These are phyloP conservation scores for Aricia artaxerxes DNA, from an alignment of 2,888 invertebrate species.

Conservation along the genomic window DNA sequence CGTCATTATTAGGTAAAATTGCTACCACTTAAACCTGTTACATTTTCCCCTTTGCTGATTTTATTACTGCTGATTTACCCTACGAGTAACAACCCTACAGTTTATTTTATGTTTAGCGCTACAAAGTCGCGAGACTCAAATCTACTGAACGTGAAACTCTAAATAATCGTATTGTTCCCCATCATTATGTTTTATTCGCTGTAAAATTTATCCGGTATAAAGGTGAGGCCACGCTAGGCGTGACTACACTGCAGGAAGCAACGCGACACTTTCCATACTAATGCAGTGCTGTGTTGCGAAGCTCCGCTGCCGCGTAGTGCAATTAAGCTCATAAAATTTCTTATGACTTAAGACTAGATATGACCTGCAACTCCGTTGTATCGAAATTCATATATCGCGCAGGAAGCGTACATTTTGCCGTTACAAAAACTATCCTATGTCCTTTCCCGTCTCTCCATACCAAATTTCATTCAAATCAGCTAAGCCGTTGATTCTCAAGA, in stretches of 20 bases:
- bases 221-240: background rate
- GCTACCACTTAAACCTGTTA: background rate
- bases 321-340: too few species aligned
- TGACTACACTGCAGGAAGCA: background rate
- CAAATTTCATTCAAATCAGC: too few species aligned
- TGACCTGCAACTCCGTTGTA: too few species aligned
- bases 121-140: background rate
- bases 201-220: background rate
- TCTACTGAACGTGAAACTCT: background rate
- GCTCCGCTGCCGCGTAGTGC: too few species aligned
- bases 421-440: too few species aligned
- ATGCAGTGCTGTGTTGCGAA: too few species aligned
- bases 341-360: too few species aligned
- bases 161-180: conserved; percentile 22
- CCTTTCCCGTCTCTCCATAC: too few species aligned
- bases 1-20: too few species aligned
- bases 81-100: background rate
- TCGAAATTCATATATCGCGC: too few species aligned
- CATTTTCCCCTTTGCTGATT: background rate
- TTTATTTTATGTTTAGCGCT: background rate
- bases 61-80: background rate
- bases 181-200: conserved; percentile 17
- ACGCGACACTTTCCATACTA: background rate
- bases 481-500: too few species aligned
- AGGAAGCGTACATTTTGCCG: too few species aligned